Base-by-base conservation (phyloP, 2,113 vertebrate species). In the Myotis davidii region DNA sequence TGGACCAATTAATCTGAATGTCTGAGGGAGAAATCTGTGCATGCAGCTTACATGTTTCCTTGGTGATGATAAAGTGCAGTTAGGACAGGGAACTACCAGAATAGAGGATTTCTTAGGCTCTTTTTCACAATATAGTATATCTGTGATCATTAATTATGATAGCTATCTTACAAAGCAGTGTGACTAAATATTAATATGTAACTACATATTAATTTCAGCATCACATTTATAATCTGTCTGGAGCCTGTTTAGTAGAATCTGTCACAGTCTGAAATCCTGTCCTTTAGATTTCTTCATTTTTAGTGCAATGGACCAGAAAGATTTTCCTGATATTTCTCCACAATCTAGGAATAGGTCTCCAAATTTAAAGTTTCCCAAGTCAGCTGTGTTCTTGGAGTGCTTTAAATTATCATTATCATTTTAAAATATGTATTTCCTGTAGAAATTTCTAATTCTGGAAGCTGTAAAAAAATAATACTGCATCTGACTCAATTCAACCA, bases 401-500 rank as follows among this genome's bases (percentile, higher is more conserved):
- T 85, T 84, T 42, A 29, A n/a, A 88, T 50, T 67, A 29, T 92
- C 10, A n/a, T 39, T 59, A 32, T 10, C 2, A 12, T 79, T 83
- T 32, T 2, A 9, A 54, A 42, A 73, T 67, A 54, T 8, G 3
- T 25, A 37, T 79, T 67, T 74, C 27, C 70, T 88, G 0, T 45
- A 84, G 14, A n/a, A 79, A 69, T 17, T 52, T 74, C 17, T 73
- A 86, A 76, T 93, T 76, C 16, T 89, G 67, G 50, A 93, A 91
- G n/a, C 17, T 56, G 27, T 78, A 90, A 59, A 79, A 88, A 83
- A 18, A 10, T 50, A 74, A 54, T 18, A 13, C 16, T 2, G 0
- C 13, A 77, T 34, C 11, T 78, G 48, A 20, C 50, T 23, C 37
- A 76, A 50, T 69, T 88, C 59, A 91, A 16, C 11, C 45, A 48